Base-by-base conservation (phyloP, 2,888 invertebrate species). In the Leuctra nigra region DNA sequence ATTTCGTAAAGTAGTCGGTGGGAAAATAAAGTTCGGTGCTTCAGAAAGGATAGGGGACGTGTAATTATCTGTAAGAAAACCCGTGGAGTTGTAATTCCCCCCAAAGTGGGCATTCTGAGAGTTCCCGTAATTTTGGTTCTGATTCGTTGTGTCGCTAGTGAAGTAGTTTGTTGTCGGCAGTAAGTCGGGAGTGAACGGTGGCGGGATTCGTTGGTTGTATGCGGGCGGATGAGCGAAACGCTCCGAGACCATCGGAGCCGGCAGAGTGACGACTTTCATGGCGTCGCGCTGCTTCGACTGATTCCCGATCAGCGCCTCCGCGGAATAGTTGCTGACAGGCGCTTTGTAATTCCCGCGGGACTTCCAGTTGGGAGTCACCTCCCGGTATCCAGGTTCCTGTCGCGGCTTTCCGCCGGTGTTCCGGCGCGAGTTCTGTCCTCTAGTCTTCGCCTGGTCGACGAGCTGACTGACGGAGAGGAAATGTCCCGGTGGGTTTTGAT, bases 401-500 rank as follows among this genome's bases (percentile, higher is more conserved):
- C 13, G 2, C 13, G 13, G 6, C n/a, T 29, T 25, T 25, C 18
- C 4, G 3, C 3, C 48, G 33, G 16, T 33, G 14, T 33, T n/a
- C 20, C 33, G 16, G 11, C 6, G 41, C 29, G 11, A 29, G 44
- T 22, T 50, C n/a, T 18, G 50, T 16, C 35, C 18, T 2, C 22
- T 14, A n/a, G 38, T 36, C 35, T 61, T 59, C 22, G 46, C 33
- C 29, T 44, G 78, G 58, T 69, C 81, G 1, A 82, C 82, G n/a
- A 82, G 66, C 59, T 82, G 81, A 66, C 82, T 82, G 0, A 83
- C 82, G 0, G 82, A 82, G 7, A 82, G 67, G 59, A 82, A 82
- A 53, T 75, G 76, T 24, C 72, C 71, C 13, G 72, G 70, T 29
- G 72, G 47, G n/a, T n/a, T n/a, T 36, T 20, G 57, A 44, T 18